A percentile compares a stretch with the other conserved stretches of the same genome.
These are phyloP conservation scores for Cyclargus thomasi DNA, from an alignment of 1,140 invertebrate genomes.

Conservation along the genomic window DNA sequence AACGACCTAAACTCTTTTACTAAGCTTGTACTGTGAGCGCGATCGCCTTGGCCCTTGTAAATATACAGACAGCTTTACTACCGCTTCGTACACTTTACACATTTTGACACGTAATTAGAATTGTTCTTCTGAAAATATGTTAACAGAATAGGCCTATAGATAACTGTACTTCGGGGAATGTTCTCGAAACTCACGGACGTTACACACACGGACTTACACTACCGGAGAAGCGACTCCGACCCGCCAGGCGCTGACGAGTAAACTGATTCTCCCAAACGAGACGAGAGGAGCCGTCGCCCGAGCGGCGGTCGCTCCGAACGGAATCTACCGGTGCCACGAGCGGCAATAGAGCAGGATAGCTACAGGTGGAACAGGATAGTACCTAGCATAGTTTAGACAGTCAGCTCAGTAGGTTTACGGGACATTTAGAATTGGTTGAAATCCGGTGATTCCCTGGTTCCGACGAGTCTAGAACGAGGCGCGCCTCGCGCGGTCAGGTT, in stretches of 20 bases:
- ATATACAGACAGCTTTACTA: constrained; percentile 51
- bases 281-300: background rate
- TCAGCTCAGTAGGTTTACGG: background rate
- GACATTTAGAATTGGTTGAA: constrained; percentile 21
- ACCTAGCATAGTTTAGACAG: background rate
- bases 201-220: constrained; percentile 8
- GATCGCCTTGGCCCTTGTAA: constrained; percentile 40
- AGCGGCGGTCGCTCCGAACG: background rate
- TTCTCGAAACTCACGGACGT: constrained; percentile 3
- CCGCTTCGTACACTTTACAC: constrained; percentile 58
- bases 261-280: background rate
- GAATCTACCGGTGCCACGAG: constrained; percentile 11
- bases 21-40: constrained; percentile 45
- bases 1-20: constrained; percentile 31
- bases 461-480: constrained; percentile 13
- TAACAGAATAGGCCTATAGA: constrained; percentile 44
- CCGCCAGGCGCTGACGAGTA: background rate
- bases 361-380: background rate
- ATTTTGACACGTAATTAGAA: constrained; percentile 52
- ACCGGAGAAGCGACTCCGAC: constrained; percentile 11
- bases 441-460: constrained; percentile 27
- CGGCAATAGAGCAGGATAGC: background rate
- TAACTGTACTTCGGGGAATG: constrained; percentile 21
- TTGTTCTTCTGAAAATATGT: constrained; percentile 40
- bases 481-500: constrained; percentile 34